Evolutionary conservation across 2,113 vertebrate genomes (phyloP).

Genomic region (Hystrix brachyura): DNA sequence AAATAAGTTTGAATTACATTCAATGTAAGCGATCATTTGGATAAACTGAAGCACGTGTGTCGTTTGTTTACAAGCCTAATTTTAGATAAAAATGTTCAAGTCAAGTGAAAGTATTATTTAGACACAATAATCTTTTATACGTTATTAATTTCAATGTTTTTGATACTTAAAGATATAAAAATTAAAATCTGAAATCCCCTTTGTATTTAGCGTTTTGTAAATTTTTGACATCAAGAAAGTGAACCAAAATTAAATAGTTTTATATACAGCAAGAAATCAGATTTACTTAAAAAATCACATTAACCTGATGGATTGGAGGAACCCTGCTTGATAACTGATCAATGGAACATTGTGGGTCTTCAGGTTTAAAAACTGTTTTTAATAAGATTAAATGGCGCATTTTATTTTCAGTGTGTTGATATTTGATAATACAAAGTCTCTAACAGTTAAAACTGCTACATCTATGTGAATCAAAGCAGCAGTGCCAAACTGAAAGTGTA

Average conservation of each 20-base stretch:
- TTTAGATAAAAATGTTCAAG: background rate
- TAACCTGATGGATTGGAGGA: background rate
- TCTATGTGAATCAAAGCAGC: background rate
- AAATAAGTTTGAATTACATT: background rate
- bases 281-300: background rate
- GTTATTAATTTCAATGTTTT: background rate
- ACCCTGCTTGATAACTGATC: background rate
- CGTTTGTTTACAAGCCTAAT: background rate
- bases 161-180: background rate
- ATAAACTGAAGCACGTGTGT: background rate
- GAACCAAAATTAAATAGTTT: background rate
- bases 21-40: background rate
- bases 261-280: background rate
- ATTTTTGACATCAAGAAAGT: background rate
- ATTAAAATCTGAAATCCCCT: background rate
- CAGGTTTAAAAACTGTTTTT: background rate
- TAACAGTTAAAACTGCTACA: too few relatives aligned
- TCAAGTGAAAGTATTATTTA: background rate
- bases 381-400: background rate
- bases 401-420: background rate
- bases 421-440: background rate
- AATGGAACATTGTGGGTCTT: too few relatives aligned
- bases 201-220: background rate
- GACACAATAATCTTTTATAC: background rate
- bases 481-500: background rate